Evolutionary conservation across 2,113 vertebrate species (phyloP), one percentile per base, ranked within the genome.

Genomic region (Leptocoma aspasia): DNA sequence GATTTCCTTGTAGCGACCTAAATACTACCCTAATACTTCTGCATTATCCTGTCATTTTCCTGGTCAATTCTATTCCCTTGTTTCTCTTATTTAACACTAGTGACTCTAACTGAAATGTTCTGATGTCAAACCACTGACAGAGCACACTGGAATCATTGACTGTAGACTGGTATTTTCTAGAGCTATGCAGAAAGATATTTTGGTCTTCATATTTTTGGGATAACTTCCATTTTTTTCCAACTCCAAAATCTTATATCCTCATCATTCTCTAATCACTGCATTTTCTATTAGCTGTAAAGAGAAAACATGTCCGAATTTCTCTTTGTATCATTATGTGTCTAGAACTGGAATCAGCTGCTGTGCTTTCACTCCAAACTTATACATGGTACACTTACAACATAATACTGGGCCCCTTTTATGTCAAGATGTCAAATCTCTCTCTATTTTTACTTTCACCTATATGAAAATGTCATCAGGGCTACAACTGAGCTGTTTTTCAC

Each of bases 401-500:
- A 72, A 87, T 59, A 54, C 85, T n/a, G 15, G 44, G 8, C 73
- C 73, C 49, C 54, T 95, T 96, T 92, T 78, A 94, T 59, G 53
- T 95, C 82, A 87, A 61, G 87, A 90, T 91, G 95, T 95, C 92
- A 92, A 89, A 41, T 69, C 49, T 89, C 84, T 89, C 86, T 92
- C 85, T 86, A 71, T 92, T 96, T 96, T 95, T 78, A 65, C 90
- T 95, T 94, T 72, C 90, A 94, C 92, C 76, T 95, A 70, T 59
- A 92, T 96, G 94, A 97, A 97, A 95, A 96, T 97, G 91, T 97
- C 95, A 95, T 88, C 85, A 54, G 64, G 86, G 59, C 95, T 95
- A 94, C 92, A 86, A 85, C n/a, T 26, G 86, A 94, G 88, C 89
- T 96, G 93, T 90, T 96, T 95, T 97, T 97, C 96, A 95, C 93